phyloP scores from a whole-genome alignment of 2,797 vertebrate species.

The Propithecus perrieri region DNA sequence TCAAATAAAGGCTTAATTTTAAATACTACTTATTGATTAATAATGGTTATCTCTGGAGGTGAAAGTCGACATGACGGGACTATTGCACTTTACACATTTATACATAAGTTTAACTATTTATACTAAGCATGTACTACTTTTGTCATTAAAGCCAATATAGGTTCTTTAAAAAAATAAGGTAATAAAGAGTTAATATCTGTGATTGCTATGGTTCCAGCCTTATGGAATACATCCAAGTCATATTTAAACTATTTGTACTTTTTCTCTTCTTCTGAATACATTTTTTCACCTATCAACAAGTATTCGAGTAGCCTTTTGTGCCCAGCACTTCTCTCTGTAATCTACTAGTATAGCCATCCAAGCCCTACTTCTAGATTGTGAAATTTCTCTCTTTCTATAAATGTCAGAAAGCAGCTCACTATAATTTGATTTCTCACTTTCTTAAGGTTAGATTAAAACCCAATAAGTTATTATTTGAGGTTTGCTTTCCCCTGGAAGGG shows the following conservation, averaged over 20 bases:
- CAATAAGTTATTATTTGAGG: conserved; percentile 61
- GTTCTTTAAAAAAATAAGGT: background rate
- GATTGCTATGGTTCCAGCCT: background rate
- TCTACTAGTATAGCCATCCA: conserved; percentile 19
- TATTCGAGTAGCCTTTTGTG: background rate
- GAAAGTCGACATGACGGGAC: background rate
- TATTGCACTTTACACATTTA: conserved; percentile 23
- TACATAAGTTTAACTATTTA: conserved; percentile 16
- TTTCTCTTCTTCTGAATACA: background rate
- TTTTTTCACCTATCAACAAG: background rate
- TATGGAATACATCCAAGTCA: background rate
- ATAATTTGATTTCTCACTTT: conserved; percentile 74
- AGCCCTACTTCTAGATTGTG: conserved; percentile 68
- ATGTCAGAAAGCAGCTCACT: conserved; percentile 72
- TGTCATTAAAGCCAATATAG: background rate
- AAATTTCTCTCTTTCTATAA: conserved; percentile 71
- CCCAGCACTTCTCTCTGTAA: background rate
- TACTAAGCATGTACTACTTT: background rate
- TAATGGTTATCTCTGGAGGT: background rate
- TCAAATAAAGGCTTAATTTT: conserved; percentile 45
- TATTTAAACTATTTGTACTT: background rate
- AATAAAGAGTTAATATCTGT: background rate
- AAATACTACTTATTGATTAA: conserved; percentile 27
- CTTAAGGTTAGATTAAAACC: conserved; percentile 79
- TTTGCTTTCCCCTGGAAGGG: conserved; percentile 66